Conservation (phyloP, 1,140 invertebrate genomes). For the Drosophila asahinai region DNA sequence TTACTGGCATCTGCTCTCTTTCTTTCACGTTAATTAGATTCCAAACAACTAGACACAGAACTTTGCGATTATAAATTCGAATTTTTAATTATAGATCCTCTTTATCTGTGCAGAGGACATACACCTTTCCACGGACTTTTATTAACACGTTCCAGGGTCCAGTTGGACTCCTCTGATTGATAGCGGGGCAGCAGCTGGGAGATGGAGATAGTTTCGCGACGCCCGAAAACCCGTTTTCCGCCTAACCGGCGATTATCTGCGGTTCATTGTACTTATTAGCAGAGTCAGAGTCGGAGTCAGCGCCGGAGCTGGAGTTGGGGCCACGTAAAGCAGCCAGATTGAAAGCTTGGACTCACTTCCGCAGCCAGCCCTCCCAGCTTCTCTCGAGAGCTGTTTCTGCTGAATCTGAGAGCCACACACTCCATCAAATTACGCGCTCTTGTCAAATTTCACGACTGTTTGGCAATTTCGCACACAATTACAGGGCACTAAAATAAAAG, state of each 20-base stretch:
- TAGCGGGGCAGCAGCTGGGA: slow-evolving; percentile 35
- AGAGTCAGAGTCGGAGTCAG: slow-evolving; percentile 12
- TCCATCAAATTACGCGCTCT: slow-evolving; percentile 37
- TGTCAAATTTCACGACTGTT: slow-evolving; percentile 49
- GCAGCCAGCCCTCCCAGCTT: neutral
- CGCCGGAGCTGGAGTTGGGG: slow-evolving; percentile 14
- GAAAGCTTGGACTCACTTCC: slow-evolving; percentile 23
- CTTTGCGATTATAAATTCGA: slow-evolving; percentile 2
- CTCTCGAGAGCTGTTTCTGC: neutral
- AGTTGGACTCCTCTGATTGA: slow-evolving; percentile 67
- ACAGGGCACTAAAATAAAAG: slow-evolving; percentile 10
- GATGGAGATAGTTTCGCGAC: slow-evolving; percentile 48
- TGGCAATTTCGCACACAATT: slow-evolving; percentile 48
- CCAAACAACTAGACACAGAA: no score
- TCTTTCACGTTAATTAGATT: neutral
- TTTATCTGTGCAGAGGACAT: neutral
- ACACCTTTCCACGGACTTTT: slow-evolving; percentile 5
- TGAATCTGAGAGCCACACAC: slow-evolving; percentile 21
- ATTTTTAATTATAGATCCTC: slow-evolving; percentile 3
- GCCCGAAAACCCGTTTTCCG: slow-evolving; percentile 68
- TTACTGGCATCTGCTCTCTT: neutral
- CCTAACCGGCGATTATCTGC: slow-evolving; percentile 69
- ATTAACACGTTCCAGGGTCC: slow-evolving; percentile 33
- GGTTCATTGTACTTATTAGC: slow-evolving; percentile 77
- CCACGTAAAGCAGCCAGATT: slow-evolving; percentile 36